Conservation (phyloP, 2,113 vertebrate genomes). For the Saguinus midas region DNA sequence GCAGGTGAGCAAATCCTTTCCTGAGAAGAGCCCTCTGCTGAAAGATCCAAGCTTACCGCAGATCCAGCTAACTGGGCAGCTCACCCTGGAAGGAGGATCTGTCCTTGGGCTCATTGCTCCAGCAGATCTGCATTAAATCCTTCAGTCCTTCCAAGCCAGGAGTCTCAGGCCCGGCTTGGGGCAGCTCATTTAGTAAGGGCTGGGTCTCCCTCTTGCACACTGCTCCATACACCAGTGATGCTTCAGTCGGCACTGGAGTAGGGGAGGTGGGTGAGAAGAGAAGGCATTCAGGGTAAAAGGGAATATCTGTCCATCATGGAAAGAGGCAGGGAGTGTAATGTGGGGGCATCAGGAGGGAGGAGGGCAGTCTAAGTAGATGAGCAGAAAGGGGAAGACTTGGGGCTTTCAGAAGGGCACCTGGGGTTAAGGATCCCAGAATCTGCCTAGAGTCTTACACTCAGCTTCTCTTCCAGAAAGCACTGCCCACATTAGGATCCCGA, state of each 20-base stretch:
- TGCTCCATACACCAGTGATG: not conserved
- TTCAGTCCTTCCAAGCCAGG: slow-evolving; percentile 47
- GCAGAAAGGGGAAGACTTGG: not conserved
- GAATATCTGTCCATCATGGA: not conserved
- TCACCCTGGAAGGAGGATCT: slow-evolving; percentile 74
- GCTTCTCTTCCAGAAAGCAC: slow-evolving; percentile 67
- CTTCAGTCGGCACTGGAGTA: not conserved
- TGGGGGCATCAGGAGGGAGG: not conserved
- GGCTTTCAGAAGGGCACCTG: not conserved
- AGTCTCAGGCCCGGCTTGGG: not conserved
- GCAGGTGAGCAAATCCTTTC: not conserved
- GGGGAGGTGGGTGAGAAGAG: not conserved
- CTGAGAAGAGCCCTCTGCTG: not conserved
- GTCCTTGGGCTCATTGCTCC: slow-evolving; percentile 37
- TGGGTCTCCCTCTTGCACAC: not conserved
- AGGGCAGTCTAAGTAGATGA: not conserved
- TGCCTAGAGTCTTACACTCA: slow-evolving; percentile 55
- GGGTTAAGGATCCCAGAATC: not conserved
- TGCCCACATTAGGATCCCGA: slow-evolving; percentile 75
- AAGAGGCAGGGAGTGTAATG: not conserved
- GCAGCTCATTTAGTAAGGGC: not conserved
- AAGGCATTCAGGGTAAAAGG: not conserved
- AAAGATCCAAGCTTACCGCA: not conserved
- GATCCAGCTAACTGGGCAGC: not conserved
- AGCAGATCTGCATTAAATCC: slow-evolving; percentile 63